Conservation (phyloP, 1,140 invertebrate genomes). For the Pentalonia nigronervosa region DNA sequence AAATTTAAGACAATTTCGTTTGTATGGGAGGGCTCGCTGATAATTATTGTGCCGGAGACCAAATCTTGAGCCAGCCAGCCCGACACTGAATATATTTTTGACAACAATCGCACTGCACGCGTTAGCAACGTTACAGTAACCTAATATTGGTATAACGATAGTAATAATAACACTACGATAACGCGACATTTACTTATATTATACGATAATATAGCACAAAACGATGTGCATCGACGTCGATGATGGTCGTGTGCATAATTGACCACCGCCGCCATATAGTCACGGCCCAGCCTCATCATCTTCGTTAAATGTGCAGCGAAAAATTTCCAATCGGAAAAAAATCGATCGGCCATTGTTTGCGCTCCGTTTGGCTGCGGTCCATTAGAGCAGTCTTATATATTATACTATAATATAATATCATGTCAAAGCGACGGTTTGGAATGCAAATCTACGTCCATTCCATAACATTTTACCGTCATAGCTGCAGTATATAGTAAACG, state of each 20-base stretch:
- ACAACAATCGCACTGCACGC: background rate
- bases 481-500: background rate
- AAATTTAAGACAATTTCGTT: too few species aligned
- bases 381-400: background rate
- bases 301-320: background rate
- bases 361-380: conserved; percentile 1
- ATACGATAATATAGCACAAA: conserved; percentile 17
- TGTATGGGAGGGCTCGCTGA: too few species aligned
- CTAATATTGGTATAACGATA: background rate
- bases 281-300: background rate
- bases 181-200: background rate
- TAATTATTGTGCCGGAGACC: too few species aligned
- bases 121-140: background rate
- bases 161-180: background rate
- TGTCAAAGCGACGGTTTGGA: background rate
- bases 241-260: conserved; percentile 10
- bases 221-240: background rate
- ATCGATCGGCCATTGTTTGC: conserved; percentile 31
- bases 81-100: background rate
- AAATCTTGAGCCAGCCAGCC: too few species aligned
- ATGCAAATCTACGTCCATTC: background rate
- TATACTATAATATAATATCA: background rate
- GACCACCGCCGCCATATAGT: too few species aligned
- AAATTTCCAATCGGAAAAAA: conserved; percentile 47
- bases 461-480: too few species aligned